phyloP scores from a whole-genome alignment of 2,888 invertebrate species.

The Perithous albicinctus region DNA sequence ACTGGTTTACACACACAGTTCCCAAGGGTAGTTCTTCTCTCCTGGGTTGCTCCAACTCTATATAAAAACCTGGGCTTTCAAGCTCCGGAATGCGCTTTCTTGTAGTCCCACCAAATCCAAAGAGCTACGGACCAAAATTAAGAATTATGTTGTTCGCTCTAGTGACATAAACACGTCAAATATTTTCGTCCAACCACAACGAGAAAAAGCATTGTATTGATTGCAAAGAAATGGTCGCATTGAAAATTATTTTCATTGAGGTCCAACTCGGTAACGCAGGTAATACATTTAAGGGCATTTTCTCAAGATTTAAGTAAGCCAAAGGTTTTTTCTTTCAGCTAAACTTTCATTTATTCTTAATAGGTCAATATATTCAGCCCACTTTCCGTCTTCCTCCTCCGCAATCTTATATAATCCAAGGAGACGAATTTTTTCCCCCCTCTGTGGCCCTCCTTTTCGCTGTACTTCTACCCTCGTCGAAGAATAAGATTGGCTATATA shows the following conservation, averaged over 20 bases:
- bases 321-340: neutral
- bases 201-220: too few species aligned
- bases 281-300: constrained; percentile 16
- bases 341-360: constrained; percentile 25
- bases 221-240: too few species aligned
- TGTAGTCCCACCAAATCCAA: neutral
- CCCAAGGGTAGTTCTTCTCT: neutral
- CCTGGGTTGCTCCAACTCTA: neutral
- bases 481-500: constrained; percentile 31
- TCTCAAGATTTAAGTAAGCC: constrained; percentile 3
- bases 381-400: neutral
- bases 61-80: constrained; percentile 40
- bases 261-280: neutral
- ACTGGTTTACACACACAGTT: neutral
- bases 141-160: neutral
- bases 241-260: too few species aligned
- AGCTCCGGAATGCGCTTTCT: neutral
- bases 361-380: constrained; percentile 28
- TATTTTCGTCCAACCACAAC: neutral
- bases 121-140: neutral
- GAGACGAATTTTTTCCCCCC: neutral
- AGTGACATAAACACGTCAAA: neutral
- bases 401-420: neutral
- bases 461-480: constrained; percentile 18
- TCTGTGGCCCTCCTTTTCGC: constrained; percentile 9